Conservation (phyloP, 2,113 vertebrate genomes). For the Takifugu flavidus region DNA sequence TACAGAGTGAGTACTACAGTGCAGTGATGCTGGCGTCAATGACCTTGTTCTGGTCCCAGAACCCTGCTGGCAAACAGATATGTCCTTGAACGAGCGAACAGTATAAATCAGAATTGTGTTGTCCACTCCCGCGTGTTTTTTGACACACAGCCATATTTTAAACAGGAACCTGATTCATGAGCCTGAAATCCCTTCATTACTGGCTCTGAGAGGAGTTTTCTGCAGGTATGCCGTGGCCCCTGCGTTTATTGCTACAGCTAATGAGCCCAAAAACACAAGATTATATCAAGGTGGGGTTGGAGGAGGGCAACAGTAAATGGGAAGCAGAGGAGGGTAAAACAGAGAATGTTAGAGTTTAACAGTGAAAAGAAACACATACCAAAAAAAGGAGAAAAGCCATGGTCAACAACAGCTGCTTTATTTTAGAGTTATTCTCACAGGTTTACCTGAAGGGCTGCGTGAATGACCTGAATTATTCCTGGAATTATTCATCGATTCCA, state of each 20-base stretch:
- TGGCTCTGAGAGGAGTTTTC: constrained; percentile 31
- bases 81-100: no score
- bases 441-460: no score
- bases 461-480: no score
- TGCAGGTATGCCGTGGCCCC: constrained; percentile 40
- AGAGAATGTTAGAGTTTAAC: not conserved
- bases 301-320: constrained; percentile 12
- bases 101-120: not conserved
- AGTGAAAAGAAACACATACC: not conserved
- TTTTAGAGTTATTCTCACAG: not conserved
- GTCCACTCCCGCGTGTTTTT: not conserved
- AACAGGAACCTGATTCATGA: constrained; percentile 4
- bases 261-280: constrained; percentile 53
- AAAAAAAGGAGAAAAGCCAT: not conserved
- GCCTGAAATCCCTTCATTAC: constrained; percentile 8
- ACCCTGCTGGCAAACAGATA: no score
- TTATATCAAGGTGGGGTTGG: constrained; percentile 41
- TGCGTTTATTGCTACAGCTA: constrained; percentile 65
- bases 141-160: not conserved
- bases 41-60: no score
- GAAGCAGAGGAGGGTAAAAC: not conserved
- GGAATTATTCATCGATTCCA: no score
- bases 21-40: no score
- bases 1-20: no score
- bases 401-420: not conserved